Percentiles rank a stretch among this genome's conserved stretches.
Conservation (phyloP, 2,888 invertebrate genomes). For the Macrosoma leucophasiata region DNA sequence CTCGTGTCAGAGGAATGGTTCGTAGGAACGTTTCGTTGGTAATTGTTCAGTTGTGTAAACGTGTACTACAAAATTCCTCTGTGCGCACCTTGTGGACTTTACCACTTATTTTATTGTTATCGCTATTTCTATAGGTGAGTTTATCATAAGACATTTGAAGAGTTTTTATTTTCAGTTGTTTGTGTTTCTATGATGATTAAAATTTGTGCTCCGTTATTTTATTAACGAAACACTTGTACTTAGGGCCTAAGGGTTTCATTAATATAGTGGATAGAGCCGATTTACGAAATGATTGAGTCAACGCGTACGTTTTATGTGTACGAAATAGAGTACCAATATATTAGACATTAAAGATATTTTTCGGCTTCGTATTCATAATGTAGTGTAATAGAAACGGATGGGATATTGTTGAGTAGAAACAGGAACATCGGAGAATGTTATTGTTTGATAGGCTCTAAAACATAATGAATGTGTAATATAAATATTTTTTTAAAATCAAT, state of each 20-base stretch:
- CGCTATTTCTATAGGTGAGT: slow-evolving; percentile 31
- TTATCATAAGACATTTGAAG: slow-evolving; percentile 36
- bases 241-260: slow-evolving; percentile 51
- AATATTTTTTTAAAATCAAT: slow-evolving; percentile 75
- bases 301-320: slow-evolving; percentile 45
- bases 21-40: slow-evolving; percentile 35
- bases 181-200: slow-evolving; percentile 31
- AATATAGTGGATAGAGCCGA: slow-evolving; percentile 44
- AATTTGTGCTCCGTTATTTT: slow-evolving; percentile 41
- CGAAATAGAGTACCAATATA: slow-evolving; percentile 28
- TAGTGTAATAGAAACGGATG: slow-evolving; percentile 35
- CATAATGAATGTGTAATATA: slow-evolving; percentile 70
- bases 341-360: slow-evolving; percentile 58
- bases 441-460: slow-evolving; percentile 65
- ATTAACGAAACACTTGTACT: slow-evolving; percentile 51
- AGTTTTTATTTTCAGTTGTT: slow-evolving; percentile 38
- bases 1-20: slow-evolving; percentile 35
- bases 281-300: too few relatives aligned
- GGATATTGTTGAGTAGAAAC: slow-evolving; percentile 15
- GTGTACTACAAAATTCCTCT: slow-evolving; percentile 21
- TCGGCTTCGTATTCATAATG: slow-evolving; percentile 53
- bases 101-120: slow-evolving; percentile 42
- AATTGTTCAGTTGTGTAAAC: slow-evolving; percentile 22
- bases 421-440: slow-evolving; percentile 49
- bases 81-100: slow-evolving; percentile 30